These are phyloP conservation scores for Phrynocephalus guinanensis DNA, from an alignment of 2,797 vertebrate species.

Conservation along the genomic window DNA sequence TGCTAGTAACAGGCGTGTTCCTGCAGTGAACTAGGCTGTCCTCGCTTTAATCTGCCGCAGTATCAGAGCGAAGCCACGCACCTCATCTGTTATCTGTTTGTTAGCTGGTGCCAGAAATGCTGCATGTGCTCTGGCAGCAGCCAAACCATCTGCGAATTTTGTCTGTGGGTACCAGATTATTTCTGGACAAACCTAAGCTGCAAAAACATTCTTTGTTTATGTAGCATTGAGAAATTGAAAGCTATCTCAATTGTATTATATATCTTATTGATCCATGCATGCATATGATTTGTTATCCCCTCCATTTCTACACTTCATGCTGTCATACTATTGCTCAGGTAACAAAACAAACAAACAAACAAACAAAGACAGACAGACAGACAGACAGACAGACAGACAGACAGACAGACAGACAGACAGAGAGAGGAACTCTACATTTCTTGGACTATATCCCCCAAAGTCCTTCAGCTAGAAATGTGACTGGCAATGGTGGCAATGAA, in stretches of 20 bases:
- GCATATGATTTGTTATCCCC: too few relatives aligned
- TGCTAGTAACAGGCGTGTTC: background rate
- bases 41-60: constrained; percentile 18
- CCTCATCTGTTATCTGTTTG: constrained; percentile 17
- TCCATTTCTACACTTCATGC: too few relatives aligned
- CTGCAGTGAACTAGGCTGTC: background rate
- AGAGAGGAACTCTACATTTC: too few relatives aligned
- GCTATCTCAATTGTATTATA: too few relatives aligned
- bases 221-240: background rate
- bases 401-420: too few relatives aligned
- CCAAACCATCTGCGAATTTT: constrained; percentile 5
- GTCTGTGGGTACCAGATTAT: background rate
- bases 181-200: background rate
- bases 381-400: too few relatives aligned
- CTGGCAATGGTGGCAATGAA: background rate
- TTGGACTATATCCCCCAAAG: too few relatives aligned
- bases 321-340: too few relatives aligned
- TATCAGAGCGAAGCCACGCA: background rate
- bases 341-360: too few relatives aligned
- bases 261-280: too few relatives aligned
- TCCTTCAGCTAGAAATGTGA: too few relatives aligned
- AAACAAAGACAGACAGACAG: too few relatives aligned
- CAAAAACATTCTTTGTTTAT: constrained; percentile 4
- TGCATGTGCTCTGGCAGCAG: background rate
- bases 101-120: background rate